Evolutionary conservation across 2,113 vertebrate genomes (phyloP).

Genomic region (Pongo abelii): DNA sequence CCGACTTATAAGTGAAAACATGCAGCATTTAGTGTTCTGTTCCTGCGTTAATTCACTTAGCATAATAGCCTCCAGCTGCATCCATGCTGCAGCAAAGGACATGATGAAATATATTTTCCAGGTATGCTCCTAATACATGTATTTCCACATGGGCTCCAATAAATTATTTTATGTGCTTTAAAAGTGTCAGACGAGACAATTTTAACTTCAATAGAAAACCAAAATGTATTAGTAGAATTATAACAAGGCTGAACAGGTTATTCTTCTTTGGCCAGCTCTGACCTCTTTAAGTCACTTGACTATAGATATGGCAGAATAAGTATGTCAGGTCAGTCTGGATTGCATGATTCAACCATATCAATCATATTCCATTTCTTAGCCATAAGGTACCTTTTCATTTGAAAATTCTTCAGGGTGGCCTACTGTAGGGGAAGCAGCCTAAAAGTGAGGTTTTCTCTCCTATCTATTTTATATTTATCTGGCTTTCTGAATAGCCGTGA

Average conservation of each 20-base stretch:
- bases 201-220: not conserved
- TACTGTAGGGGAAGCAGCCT: not conserved
- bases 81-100: no score
- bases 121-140: not conserved
- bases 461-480: not conserved
- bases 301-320: not conserved
- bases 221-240: slow-evolving; percentile 15
- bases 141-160: not conserved
- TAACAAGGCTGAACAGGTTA: not conserved
- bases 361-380: not conserved
- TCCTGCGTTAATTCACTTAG: no score
- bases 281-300: not conserved
- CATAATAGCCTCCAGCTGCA: no score
- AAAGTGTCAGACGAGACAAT: not conserved
- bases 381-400: not conserved
- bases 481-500: not conserved
- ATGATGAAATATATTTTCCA: slow-evolving; percentile 7
- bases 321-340: not conserved
- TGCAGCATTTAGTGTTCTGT: no score
- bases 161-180: slow-evolving; percentile 22
- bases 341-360: not conserved
- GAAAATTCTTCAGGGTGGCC: not conserved
- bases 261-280: not conserved
- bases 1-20: no score
- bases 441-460: not conserved